Percentiles rank a stretch among this genome's conserved stretches.
These are phyloP conservation scores for Ptychadena robeensis DNA, from an alignment of 2,797 vertebrate genomes.

Conservation along the genomic window DNA sequence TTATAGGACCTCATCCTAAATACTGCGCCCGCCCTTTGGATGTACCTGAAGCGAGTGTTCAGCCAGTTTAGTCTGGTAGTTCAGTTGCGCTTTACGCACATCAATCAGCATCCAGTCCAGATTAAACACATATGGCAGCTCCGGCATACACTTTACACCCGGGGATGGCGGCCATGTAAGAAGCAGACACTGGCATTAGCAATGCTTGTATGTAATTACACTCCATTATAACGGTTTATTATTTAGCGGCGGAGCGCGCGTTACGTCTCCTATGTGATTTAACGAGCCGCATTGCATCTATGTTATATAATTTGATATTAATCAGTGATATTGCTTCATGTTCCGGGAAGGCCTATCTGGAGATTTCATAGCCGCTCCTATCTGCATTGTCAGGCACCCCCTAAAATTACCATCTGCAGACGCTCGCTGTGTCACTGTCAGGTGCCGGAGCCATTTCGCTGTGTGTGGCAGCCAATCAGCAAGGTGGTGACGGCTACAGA, in stretches of 20 bases:
- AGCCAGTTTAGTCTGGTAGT: not conserved
- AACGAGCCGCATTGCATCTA: not conserved
- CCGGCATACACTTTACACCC: not conserved
- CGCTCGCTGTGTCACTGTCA: constrained; percentile 4
- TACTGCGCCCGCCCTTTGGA: too few species aligned
- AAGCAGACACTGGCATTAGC: not conserved
- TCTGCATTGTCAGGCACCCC: not conserved
- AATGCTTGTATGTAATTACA: not conserved
- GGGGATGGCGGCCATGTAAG: not conserved
- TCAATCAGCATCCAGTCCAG: not conserved
- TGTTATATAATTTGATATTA: not conserved
- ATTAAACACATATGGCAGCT: not conserved
- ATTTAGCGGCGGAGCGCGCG: not conserved
- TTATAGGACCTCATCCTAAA: too few species aligned
- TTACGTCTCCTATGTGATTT: too few species aligned
- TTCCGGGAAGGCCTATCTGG: not conserved
- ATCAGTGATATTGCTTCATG: not conserved
- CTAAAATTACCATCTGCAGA: constrained; percentile 4
- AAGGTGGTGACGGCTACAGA: constrained; percentile 32
- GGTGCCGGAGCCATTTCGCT: not conserved
- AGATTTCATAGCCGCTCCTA: not conserved
- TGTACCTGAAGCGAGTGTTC: not conserved
- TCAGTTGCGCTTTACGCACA: not conserved
- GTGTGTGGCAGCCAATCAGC: constrained; percentile 32
- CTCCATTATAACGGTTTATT: not conserved